phyloP scores from a whole-genome alignment of 2,113 vertebrate species.

The Actenoides lindsayi region DNA sequence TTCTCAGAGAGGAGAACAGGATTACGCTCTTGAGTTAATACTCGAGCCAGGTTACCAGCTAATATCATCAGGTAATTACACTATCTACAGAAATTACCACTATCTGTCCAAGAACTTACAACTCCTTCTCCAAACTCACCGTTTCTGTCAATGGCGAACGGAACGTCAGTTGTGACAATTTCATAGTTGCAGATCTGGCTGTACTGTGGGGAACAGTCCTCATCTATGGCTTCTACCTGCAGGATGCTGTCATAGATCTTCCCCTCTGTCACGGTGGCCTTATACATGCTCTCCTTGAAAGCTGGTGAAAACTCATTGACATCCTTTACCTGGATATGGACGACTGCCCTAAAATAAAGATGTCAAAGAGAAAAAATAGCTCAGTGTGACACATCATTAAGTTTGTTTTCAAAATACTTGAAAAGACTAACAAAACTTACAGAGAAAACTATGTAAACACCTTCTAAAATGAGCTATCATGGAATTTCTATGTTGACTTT shows the following conservation, averaged over 20 bases:
- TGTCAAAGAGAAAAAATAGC: neutral
- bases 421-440: neutral
- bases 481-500: neutral
- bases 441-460: neutral
- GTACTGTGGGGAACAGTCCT: constrained; percentile 96
- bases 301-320: constrained; percentile 94
- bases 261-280: constrained; percentile 87
- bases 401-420: neutral
- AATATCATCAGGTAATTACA: neutral
- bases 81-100: neutral
- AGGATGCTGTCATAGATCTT: constrained; percentile 96
- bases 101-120: neutral
- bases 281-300: constrained; percentile 89
- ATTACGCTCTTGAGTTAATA: neutral
- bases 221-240: constrained; percentile 93
- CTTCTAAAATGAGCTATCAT: neutral
- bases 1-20: neutral
- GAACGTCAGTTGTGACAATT: constrained; percentile 86
- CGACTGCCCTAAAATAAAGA: constrained; percentile 85
- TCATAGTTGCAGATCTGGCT: constrained; percentile 99
- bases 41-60: neutral
- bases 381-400: neutral
- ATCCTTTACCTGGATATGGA: constrained; percentile 96
- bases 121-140: constrained; percentile 78
- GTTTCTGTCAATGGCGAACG: constrained; percentile 96